These are phyloP conservation scores for Corella eumyota DNA, from an alignment of 23 tunicate genomes.

Conservation along the genomic window DNA sequence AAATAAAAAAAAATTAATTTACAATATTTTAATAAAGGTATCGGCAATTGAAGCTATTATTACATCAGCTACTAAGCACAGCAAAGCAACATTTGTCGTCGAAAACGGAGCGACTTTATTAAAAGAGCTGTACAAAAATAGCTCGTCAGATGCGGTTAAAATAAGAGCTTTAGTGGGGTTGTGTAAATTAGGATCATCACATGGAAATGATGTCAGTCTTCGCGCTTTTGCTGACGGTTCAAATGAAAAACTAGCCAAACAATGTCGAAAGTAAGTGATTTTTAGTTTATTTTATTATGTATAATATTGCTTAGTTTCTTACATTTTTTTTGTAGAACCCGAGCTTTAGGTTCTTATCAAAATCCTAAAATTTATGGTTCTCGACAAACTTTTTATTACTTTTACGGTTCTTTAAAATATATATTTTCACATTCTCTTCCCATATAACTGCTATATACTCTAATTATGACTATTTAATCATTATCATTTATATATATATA, in stretches of 20 bases:
- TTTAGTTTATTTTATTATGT: background rate
- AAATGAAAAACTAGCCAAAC: conserved; percentile 77
- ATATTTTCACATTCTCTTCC: no score
- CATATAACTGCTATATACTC: no score
- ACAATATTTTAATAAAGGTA: conserved; percentile 16
- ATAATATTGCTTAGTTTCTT: no score
- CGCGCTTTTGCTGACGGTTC: conserved; percentile 93
- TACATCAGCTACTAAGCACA: conserved; percentile 78
- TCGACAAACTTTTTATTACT: no score
- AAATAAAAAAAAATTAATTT: no score
- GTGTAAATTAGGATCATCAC: conserved; percentile 91
- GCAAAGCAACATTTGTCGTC: conserved; percentile 90
- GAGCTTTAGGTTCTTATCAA: background rate
- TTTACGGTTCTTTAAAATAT: no score
- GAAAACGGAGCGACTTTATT: conserved; percentile 84
- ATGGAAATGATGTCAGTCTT: conserved; percentile 86
- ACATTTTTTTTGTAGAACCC: no score
- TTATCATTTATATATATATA: no score
- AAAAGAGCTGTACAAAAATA: conserved; percentile 83
- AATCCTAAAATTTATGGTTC: background rate
- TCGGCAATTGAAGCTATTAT: conserved; percentile 97
- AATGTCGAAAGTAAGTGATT: conserved; percentile 75
- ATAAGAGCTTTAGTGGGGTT: conserved; percentile 93
- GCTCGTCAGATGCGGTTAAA: conserved; percentile 50
- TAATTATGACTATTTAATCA: no score